phyloP scores from a whole-genome alignment of 2,797 vertebrate species.

The Crossoptilon crossoptilon region DNA sequence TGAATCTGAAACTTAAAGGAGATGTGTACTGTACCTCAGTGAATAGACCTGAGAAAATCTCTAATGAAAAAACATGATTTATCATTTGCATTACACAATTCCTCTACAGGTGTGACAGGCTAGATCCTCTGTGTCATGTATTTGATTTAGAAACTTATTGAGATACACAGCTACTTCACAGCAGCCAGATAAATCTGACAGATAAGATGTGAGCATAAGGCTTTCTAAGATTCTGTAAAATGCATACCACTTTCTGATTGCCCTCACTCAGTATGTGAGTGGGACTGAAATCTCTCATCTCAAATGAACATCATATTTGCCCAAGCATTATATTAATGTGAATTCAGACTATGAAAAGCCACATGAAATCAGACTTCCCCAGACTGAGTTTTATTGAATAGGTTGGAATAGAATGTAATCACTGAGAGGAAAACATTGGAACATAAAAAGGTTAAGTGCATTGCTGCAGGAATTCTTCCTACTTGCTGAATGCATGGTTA shows the following conservation, averaged over 20 bases:
- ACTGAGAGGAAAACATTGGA: neutral
- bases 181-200: neutral
- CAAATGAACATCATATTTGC: neutral
- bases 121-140: neutral
- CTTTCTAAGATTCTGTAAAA: neutral
- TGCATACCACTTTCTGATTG: neutral
- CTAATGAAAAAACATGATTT: neutral
- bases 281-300: neutral
- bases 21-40: neutral
- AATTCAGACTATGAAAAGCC: neutral
- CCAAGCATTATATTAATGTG: neutral
- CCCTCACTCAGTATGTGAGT: neutral
- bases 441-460: neutral
- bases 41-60: accelerated
- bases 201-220: neutral
- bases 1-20: neutral
- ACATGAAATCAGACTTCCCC: neutral
- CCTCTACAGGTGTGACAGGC: neutral
- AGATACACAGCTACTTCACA: neutral
- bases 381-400: neutral
- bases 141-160: neutral
- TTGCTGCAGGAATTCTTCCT: neutral
- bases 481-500: neutral
- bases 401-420: neutral
- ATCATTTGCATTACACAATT: neutral